phyloP scores from a whole-genome alignment of 2,888 invertebrate species.

The Limnephilus rhombicus region DNA sequence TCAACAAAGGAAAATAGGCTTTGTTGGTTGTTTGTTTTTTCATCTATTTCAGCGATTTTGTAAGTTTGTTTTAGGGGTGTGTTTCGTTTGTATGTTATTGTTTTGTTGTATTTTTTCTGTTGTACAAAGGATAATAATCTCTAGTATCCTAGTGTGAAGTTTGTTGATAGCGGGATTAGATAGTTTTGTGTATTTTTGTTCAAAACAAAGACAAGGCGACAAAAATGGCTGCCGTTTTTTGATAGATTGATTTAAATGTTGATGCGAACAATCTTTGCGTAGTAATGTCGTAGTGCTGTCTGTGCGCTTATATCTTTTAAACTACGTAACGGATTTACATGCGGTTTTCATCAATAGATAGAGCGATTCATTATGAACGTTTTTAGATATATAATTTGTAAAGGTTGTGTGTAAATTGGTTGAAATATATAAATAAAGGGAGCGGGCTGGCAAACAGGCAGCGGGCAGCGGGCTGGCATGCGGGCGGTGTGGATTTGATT shows the following conservation, averaged over 20 bases:
- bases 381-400: no score
- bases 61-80: neutral
- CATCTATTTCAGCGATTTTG: neutral
- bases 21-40: neutral
- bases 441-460: no score
- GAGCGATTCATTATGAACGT: no score
- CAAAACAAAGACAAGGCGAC: neutral
- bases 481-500: no score
- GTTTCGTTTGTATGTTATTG: neutral
- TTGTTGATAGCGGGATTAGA: slow-evolving; percentile 5
- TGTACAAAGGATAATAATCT: slow-evolving; percentile 16
- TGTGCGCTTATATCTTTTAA: no score
- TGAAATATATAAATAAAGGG: no score
- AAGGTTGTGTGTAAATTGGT: no score
- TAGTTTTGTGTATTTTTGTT: neutral
- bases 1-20: neutral
- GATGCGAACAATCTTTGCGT: no score
- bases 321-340: no score
- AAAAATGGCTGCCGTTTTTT: neutral
- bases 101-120: neutral
- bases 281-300: no score
- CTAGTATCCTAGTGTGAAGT: neutral
- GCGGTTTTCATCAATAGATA: no score
- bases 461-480: no score
- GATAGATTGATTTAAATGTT: neutral